Evolutionary conservation across 2,797 vertebrate genomes (phyloP), one percentile per base, ranked within the genome.

Genomic region (Myotis myotis): DNA sequence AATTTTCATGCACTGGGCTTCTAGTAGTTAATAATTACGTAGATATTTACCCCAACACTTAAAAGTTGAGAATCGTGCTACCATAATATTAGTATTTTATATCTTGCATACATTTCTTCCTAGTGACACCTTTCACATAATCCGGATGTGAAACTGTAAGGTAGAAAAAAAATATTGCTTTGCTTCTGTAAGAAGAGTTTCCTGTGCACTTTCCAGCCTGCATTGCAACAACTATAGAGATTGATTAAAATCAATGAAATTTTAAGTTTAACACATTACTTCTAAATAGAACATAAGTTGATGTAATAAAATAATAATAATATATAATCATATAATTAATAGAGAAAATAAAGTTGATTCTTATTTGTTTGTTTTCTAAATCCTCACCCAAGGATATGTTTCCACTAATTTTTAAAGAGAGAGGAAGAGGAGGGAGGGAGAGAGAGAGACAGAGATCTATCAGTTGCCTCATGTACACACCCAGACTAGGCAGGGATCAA

Each of bases 201-300:
- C 64, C 28, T 13, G 1, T 47, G 60, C 11, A 13, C 30, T 91
- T 81, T 47, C n/a, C 10, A 83, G 76, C 5, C 20, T 33, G 1
- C 12, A 33, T 36, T 79, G 12, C 9, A 68, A 49, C 12, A 62
- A 70, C 19, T 10, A 0, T 49, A 57, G 36, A 79, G 38, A 82
- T 64, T 47, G 79, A 6, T 12, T 72, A 13, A 76, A 93, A 78
- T 90, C 38, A 82, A 5, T 79, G 20, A 70, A 49, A 79, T 82
- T 68, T 80, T 33, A 78, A 83, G 47, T 91, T 92, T 89, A 49
- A 90, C 78, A 81, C 28, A 51, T 53, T 75, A 44, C 22, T 93
- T 96, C 47, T 64, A 89, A 71, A 70, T 19, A 71, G 68, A 62
- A 62, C n/a, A 41, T 64, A 83, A 36, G 10, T 41, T 74, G 15